phyloP scores from a whole-genome alignment of 2,113 vertebrate species.

The Phoenicopterus ruber region DNA sequence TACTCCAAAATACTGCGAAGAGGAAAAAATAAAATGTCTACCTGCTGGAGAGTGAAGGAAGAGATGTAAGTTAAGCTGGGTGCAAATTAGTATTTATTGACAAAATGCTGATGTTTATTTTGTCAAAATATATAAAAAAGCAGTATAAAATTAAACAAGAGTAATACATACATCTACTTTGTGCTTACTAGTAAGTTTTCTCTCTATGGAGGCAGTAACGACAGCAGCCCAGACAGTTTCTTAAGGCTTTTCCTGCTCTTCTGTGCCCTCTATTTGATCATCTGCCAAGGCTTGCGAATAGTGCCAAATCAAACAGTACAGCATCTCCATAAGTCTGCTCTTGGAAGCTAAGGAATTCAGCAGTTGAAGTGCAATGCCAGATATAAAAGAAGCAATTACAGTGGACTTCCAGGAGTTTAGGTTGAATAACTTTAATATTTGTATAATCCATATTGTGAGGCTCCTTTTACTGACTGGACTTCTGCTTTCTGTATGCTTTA shows the following conservation, averaged over 20 bases:
- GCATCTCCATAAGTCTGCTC: slow-evolving; percentile 61
- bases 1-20: not conserved
- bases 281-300: slow-evolving; percentile 64
- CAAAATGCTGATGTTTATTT: slow-evolving; percentile 2
- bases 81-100: not conserved
- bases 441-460: not conserved
- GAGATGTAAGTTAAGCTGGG: not conserved
- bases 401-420: slow-evolving; percentile 40
- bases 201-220: slow-evolving; percentile 26
- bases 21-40: not conserved
- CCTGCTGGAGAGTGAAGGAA: not conserved
- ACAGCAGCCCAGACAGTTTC: slow-evolving; percentile 70
- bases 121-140: not conserved
- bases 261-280: slow-evolving; percentile 73
- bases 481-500: not conserved
- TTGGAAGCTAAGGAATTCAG: slow-evolving; percentile 68
- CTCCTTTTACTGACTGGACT: not conserved
- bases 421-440: slow-evolving; percentile 38
- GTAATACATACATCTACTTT: not conserved
- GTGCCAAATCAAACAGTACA: slow-evolving; percentile 77
- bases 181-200: slow-evolving; percentile 50
- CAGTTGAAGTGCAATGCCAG: slow-evolving; percentile 32
- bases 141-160: slow-evolving; percentile 1
- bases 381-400: slow-evolving; percentile 56
- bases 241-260: slow-evolving; percentile 72